Percentiles rank a stretch among this genome's conserved stretches.
These are phyloP conservation scores for Cephus rjabovi DNA, from an alignment of 2,888 invertebrate genomes.

Conservation along the genomic window DNA sequence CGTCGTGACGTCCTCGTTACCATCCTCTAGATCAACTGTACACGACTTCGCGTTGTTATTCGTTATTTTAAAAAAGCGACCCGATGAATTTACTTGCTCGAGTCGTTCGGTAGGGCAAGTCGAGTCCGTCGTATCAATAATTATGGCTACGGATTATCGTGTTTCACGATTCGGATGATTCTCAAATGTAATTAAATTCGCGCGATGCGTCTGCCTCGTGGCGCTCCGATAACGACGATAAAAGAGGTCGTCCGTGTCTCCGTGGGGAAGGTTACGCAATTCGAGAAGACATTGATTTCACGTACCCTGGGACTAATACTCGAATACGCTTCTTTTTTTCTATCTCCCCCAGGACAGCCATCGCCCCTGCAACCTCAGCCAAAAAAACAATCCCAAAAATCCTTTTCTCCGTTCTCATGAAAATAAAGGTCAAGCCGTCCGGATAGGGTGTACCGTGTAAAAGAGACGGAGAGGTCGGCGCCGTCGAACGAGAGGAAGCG, in stretches of 20 bases:
- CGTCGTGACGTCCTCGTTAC: neutral
- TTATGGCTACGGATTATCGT: neutral
- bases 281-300: slow-evolving; percentile 50
- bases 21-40: neutral
- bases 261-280: slow-evolving; percentile 56
- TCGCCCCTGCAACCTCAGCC: slow-evolving; percentile 30
- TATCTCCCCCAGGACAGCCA: neutral
- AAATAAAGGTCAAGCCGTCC: neutral
- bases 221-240: slow-evolving; percentile 36
- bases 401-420: neutral
- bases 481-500: neutral
- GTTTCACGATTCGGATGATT: neutral
- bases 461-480: neutral
- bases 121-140: neutral
- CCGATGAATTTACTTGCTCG: neutral
- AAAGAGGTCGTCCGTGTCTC: slow-evolving; percentile 49
- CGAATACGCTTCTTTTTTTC: neutral
- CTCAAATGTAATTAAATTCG: neutral
- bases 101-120: neutral
- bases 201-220: slow-evolving; percentile 47
- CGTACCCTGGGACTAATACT: neutral
- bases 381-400: neutral
- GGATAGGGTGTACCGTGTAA: neutral
- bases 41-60: neutral
- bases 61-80: neutral